Conservation (phyloP, 2,113 vertebrate genomes). For the Pteropus alecto region DNA sequence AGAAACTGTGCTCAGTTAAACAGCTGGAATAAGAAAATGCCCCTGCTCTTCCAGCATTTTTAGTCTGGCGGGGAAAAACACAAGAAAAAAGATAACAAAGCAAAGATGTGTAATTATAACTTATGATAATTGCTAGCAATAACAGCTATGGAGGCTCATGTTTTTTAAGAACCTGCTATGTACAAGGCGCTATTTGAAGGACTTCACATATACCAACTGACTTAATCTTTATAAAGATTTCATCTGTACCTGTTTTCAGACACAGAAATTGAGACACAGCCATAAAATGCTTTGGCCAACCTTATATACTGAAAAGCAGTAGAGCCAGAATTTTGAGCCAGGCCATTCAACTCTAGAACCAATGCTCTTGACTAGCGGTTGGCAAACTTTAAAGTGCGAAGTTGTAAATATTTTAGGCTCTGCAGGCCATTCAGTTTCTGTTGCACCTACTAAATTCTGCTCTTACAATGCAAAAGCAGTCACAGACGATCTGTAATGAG, state of each 20-base stretch:
- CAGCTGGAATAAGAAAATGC: background rate
- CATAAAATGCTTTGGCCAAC: background rate
- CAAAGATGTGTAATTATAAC: background rate
- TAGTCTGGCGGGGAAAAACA: background rate
- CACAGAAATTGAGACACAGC: background rate
- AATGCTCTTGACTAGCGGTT: background rate
- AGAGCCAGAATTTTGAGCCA: background rate
- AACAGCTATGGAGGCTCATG: background rate
- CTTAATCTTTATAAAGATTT: background rate
- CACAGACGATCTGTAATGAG: background rate
- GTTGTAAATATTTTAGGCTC: background rate
- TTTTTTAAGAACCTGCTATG: background rate
- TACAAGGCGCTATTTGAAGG: background rate
- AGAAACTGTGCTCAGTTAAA: background rate
- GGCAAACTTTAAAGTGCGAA: background rate
- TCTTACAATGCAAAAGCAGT: rapidly evolving
- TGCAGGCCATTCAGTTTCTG: background rate
- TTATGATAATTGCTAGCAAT: background rate
- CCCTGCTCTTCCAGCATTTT: background rate
- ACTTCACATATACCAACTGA: background rate
- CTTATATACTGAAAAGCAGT: background rate
- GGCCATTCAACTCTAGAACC: background rate
- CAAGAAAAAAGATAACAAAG: background rate
- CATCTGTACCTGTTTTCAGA: background rate
- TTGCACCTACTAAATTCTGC: background rate